Evolutionary conservation across 2,888 invertebrate species (phyloP).

Genomic region (Mimachlamys varia): DNA sequence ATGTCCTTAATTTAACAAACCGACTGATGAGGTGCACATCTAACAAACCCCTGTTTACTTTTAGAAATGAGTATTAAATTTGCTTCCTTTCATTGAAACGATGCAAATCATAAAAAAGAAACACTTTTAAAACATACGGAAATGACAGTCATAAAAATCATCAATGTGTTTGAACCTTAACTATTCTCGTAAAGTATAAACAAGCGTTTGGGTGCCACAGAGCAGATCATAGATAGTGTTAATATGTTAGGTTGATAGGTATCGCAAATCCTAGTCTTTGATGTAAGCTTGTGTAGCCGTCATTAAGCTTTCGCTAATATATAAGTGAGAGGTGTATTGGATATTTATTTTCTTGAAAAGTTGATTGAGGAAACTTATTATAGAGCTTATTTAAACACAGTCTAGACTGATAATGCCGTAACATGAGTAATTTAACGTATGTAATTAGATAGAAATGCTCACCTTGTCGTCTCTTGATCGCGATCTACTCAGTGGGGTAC

Average conservation of each 20-base stretch:
- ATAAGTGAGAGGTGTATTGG: background rate
- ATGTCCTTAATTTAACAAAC: no score
- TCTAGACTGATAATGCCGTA: background rate
- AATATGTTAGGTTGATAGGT: constrained; percentile 5
- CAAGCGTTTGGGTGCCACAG: background rate
- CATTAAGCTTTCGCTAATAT: background rate
- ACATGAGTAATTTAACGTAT: background rate
- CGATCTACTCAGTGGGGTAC: background rate
- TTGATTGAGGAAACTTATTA: background rate
- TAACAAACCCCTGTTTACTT: background rate
- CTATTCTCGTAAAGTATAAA: background rate
- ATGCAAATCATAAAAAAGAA: background rate
- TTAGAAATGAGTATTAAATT: background rate
- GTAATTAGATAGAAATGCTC: background rate
- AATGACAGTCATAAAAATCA: background rate
- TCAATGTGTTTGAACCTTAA: background rate
- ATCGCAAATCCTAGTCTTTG: background rate
- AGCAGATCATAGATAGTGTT: constrained; percentile 12
- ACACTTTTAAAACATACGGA: background rate
- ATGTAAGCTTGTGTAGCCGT: background rate
- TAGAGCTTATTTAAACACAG: background rate
- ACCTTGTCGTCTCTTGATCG: background rate
- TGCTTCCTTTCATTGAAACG: background rate
- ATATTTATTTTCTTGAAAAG: background rate
- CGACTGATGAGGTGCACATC: background rate